Evolutionary conservation across 2,113 vertebrate species (phyloP).

Genomic region (Candoia aspera): DNA sequence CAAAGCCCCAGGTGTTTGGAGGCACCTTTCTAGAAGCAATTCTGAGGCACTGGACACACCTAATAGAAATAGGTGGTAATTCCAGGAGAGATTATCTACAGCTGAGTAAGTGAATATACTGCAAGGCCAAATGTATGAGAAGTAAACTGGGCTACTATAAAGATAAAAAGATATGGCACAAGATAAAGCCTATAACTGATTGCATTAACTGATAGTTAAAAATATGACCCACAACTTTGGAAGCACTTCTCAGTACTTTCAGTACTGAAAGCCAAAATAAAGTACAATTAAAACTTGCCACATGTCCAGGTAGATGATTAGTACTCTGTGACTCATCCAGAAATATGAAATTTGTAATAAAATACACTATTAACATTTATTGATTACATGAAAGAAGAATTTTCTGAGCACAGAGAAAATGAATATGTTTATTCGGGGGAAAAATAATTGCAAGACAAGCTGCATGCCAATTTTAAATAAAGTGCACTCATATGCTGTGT

Average conservation of each 20-base stretch:
- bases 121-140: neutral
- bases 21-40: neutral
- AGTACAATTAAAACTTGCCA: conserved; percentile 37
- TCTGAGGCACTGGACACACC: neutral
- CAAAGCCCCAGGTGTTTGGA: neutral
- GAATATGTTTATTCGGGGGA: conserved; percentile 30
- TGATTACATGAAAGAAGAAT: conserved; percentile 58
- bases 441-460: conserved; percentile 62
- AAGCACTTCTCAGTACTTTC: too few relatives aligned
- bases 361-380: conserved; percentile 36
- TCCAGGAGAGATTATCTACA: conserved; percentile 25
- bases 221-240: neutral
- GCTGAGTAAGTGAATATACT: conserved; percentile 10
- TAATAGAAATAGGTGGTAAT: neutral
- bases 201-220: conserved; percentile 8
- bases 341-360: conserved; percentile 21
- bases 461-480: conserved; percentile 57
- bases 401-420: conserved; percentile 14
- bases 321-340: conserved; percentile 21
- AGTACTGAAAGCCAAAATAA: conserved; percentile 27
- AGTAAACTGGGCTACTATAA: conserved; percentile 13
- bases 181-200: conserved; percentile 2
- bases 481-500: conserved; percentile 22
- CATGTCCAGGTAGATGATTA: conserved; percentile 29
- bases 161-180: conserved; percentile 26